phyloP scores from a whole-genome alignment of 2,888 invertebrate species.

The Diaperis boleti region DNA sequence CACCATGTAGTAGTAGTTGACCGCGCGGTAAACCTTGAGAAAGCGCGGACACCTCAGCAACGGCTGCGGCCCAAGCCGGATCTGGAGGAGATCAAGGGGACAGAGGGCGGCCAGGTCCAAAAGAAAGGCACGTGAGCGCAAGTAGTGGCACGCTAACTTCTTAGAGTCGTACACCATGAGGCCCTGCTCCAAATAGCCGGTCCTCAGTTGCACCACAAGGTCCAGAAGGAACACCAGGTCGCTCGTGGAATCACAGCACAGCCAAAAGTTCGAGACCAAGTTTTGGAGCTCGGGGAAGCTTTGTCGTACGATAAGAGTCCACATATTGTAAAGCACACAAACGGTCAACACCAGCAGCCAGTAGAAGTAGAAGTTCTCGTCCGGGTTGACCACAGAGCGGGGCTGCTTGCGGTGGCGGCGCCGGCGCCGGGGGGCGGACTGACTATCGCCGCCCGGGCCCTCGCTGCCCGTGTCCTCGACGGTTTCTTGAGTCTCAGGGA shows the following conservation, averaged over 20 bases:
- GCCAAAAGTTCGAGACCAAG: slow-evolving; percentile 81
- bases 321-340: slow-evolving; percentile 94
- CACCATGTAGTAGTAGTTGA: slow-evolving; percentile 95
- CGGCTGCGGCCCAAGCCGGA: slow-evolving; percentile 84
- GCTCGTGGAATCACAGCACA: slow-evolving; percentile 85
- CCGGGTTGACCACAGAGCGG: slow-evolving; percentile 90
- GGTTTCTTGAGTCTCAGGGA: slow-evolving; percentile 87
- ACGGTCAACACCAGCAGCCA: slow-evolving; percentile 92
- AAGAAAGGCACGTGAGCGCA: slow-evolving; percentile 85
- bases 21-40: slow-evolving; percentile 91
- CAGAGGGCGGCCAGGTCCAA: slow-evolving; percentile 85
- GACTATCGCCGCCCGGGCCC: slow-evolving; percentile 65
- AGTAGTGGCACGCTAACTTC: slow-evolving; percentile 90
- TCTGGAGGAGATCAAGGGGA: slow-evolving; percentile 89
- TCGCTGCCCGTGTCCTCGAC: slow-evolving; percentile 76
- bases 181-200: slow-evolving; percentile 95
- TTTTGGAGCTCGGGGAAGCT: slow-evolving; percentile 87
- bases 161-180: slow-evolving; percentile 93
- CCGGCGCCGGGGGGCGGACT: slow-evolving; percentile 68
- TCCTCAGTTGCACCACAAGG: slow-evolving; percentile 91
- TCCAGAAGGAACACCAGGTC: slow-evolving; percentile 91
- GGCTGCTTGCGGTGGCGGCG: slow-evolving; percentile 80
- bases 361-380: slow-evolving; percentile 96
- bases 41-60: slow-evolving; percentile 90
- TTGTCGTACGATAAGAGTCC: slow-evolving; percentile 95